A percentile compares a stretch with the other conserved stretches of the same genome.
These are phyloP conservation scores for Microdon myrmicae DNA, from an alignment of 2,888 invertebrate species.

Conservation along the genomic window DNA sequence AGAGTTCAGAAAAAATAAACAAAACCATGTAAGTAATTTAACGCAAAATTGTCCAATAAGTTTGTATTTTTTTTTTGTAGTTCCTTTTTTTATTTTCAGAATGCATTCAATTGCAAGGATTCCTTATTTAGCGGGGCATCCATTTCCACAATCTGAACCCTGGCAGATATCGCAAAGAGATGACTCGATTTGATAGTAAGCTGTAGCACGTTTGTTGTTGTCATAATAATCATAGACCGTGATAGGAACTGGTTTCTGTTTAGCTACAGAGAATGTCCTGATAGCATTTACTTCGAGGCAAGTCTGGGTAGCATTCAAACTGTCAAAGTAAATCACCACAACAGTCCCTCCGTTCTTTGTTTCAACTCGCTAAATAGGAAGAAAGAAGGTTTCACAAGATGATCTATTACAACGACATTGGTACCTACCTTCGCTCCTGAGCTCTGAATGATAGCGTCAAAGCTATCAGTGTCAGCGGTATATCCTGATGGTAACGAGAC, in stretches of 20 bases:
- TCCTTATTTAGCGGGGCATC: no score
- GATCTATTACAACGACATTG: constrained; percentile 57
- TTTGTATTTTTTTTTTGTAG: no score
- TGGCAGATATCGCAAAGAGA: constrained; percentile 88
- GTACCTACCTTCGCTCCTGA: constrained; percentile 63
- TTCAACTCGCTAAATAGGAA: constrained; percentile 72
- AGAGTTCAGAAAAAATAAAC: no score
- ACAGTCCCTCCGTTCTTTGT: constrained; percentile 73
- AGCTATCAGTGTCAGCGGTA: constrained; percentile 79
- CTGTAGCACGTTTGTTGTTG: constrained; percentile 69
- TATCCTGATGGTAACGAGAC: constrained; percentile 92
- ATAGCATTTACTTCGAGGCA: constrained; percentile 88
- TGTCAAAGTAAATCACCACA: constrained; percentile 79
- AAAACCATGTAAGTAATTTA: no score
- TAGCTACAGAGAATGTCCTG: constrained; percentile 84
- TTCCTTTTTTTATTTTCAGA: no score
- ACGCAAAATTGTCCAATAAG: no score
- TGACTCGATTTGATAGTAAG: constrained; percentile 67
- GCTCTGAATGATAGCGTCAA: constrained; percentile 71
- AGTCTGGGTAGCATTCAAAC: constrained; percentile 72
- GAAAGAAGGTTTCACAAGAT: constrained; percentile 70
- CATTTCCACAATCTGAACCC: constrained; percentile 69
- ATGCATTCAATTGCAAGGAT: no score
- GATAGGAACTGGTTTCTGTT: constrained; percentile 87
- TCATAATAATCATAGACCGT: constrained; percentile 92